Conservation (phyloP, 2,113 vertebrate genomes). For the Otocyon megalotis region DNA sequence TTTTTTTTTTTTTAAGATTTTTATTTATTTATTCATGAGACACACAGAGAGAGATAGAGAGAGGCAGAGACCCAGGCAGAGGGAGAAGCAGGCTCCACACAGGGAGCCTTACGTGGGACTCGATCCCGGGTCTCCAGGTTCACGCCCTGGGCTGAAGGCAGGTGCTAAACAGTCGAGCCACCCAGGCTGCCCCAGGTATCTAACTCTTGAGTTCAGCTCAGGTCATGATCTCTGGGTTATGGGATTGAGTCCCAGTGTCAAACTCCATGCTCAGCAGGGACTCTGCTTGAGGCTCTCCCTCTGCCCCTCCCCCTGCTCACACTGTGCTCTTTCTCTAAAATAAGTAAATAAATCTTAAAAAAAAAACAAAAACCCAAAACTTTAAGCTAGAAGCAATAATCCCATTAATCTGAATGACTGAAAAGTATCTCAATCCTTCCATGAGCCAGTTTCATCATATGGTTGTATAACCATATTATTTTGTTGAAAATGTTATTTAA, state of each 20-base stretch:
- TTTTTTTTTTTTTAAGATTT: too few relatives aligned
- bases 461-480: background rate
- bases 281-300: background rate
- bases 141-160: too few relatives aligned
- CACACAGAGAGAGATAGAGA: too few relatives aligned
- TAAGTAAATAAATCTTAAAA: background rate
- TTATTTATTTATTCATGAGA: too few relatives aligned
- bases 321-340: background rate
- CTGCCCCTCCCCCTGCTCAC: background rate
- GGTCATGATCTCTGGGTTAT: background rate
- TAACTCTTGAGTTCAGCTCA: background rate
- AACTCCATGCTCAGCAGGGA: background rate
- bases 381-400: conserved; percentile 27
- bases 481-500: conserved; percentile 28
- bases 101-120: too few relatives aligned
- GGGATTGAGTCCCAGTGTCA: background rate
- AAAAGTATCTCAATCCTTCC: background rate
- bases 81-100: too few relatives aligned
- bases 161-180: too few relatives aligned
- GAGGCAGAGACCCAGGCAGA: too few relatives aligned
- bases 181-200: background rate
- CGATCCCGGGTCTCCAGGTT: too few relatives aligned
- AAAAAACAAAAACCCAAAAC: background rate
- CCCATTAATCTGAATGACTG: background rate
- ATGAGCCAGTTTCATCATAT: background rate